Evolutionary conservation across 2,888 invertebrate species (phyloP), one percentile per base, ranked within the genome.

Genomic region (Gari tellinella): DNA sequence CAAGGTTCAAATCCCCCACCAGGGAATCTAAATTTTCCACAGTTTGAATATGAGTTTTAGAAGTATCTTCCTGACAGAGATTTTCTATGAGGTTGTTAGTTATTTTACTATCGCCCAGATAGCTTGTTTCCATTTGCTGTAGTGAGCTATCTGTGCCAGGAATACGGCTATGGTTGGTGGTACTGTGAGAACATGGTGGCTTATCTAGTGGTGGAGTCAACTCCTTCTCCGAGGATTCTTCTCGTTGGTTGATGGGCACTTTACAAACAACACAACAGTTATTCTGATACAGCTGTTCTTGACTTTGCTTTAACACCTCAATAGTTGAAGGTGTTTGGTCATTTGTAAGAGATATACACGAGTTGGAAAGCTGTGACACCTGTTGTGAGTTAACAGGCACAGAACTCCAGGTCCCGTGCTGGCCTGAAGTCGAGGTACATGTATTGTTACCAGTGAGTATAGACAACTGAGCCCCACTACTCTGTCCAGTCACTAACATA

Each of bases 401-500:
- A 7, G 31, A 31, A 46, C 31, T 43, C 55, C 60, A 55, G 46
- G 53, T 65, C 25, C 51, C 65, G 55, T 65, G 69, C 58, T 64
- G 69, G 57, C 57, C 65, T 46, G 57, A 48, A 26, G 37, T 52
- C 25, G 60, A 49, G 26, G 69, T 60, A 31, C 31, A 31, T 31
- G 31, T 31, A 10, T 10, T 31, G 31, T 31, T 31, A 38, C 43
- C 72, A 8, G 70, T 58, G 37, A 76, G 49, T 21, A 76, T 63
- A 48, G 76, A 76, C 46, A 76, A 60, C 61, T 67, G 76, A 15
- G 63, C 41, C 1, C 61, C 57, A 62, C 45, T 66, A 31, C 53
- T 37, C 37, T 74, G 74, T 4, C 68, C 61, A 1, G 61, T 63
- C 25, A 79, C 68, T 38, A 75, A 40, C 72, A 79, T 72, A 31